Evolutionary conservation across 2,888 invertebrate species (phyloP).

Genomic region (Gastrophysa polygoni): DNA sequence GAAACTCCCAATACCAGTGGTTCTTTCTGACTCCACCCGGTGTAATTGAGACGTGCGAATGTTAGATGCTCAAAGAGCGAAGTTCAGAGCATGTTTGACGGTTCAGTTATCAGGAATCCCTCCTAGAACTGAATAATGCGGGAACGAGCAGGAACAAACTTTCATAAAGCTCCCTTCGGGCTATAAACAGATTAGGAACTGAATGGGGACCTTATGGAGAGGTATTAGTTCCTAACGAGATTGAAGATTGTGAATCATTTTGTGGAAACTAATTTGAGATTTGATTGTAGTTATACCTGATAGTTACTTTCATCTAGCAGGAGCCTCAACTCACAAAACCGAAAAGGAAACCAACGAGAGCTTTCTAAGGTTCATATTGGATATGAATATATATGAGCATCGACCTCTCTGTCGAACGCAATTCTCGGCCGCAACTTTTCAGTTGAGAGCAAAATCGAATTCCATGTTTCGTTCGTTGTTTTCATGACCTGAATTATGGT

Average conservation of each 20-base stretch:
- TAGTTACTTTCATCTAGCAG: too few relatives aligned
- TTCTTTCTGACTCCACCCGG: slow-evolving; percentile 9
- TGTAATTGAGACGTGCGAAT: slow-evolving; percentile 18
- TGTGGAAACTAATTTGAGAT: slow-evolving; percentile 8
- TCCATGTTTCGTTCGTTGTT: too few relatives aligned
- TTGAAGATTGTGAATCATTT: slow-evolving; percentile 51
- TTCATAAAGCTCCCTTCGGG: slow-evolving; percentile 49
- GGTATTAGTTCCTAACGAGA: slow-evolving; percentile 56
- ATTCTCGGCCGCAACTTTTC: too few relatives aligned
- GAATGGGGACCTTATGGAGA: slow-evolving; percentile 55
- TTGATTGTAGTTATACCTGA: slow-evolving; percentile 1
- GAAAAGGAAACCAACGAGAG: too few relatives aligned
- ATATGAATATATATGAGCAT: too few relatives aligned
- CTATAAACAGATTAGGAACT: slow-evolving; percentile 57
- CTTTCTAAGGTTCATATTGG: too few relatives aligned
- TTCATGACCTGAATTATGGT: too few relatives aligned
- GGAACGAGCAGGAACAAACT: slow-evolving; percentile 38
- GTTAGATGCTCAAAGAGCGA: slow-evolving; percentile 12
- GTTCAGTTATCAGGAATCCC: slow-evolving; percentile 44
- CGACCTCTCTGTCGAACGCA: too few relatives aligned
- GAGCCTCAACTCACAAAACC: too few relatives aligned
- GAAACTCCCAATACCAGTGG: slow-evolving; percentile 14
- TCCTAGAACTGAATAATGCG: slow-evolving; percentile 46
- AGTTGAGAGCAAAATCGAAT: too few relatives aligned
- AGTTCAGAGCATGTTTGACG: slow-evolving; percentile 45